A percentile compares a stretch with the other conserved stretches of the same genome.
Evolutionary conservation across 2,113 vertebrate genomes (phyloP).

Genomic region (Oriolus oriolus): DNA sequence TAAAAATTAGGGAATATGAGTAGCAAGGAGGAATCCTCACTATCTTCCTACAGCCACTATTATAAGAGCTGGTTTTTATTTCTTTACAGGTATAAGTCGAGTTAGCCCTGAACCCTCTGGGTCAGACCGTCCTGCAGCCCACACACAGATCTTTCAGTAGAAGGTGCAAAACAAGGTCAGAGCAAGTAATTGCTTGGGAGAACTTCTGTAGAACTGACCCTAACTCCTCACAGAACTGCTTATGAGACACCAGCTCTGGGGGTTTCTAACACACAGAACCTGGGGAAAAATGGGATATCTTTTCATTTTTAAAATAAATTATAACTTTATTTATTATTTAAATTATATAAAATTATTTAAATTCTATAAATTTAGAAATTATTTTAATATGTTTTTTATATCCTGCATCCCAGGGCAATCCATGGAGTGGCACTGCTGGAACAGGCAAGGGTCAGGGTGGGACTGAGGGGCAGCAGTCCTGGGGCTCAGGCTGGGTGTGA

Average conservation of each 20-base stretch:
- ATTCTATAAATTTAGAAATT: background rate
- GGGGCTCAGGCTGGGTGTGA: background rate
- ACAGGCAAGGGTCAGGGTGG: background rate
- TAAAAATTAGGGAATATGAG: background rate
- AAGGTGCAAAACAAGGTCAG: background rate
- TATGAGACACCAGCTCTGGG: background rate
- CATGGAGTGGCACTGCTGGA: background rate
- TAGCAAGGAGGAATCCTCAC: background rate
- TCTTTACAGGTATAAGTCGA: background rate
- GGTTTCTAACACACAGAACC: background rate
- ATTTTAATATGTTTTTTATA: background rate
- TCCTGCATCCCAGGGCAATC: background rate
- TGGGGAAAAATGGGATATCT: background rate
- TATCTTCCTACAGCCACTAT: background rate
- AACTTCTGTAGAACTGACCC: background rate
- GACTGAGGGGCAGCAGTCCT: background rate
- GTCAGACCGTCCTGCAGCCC: background rate
- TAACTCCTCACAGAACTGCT: background rate
- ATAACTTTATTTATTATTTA: background rate
- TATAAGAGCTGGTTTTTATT: background rate
- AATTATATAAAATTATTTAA: background rate
- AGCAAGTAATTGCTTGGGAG: background rate
- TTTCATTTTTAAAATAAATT: background rate
- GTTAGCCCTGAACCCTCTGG: background rate
- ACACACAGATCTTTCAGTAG: background rate